Percentiles rank a stretch among this genome's conserved stretches.
phyloP scores from a whole-genome alignment of 2,888 invertebrate species.

The Philonicus albiceps region DNA sequence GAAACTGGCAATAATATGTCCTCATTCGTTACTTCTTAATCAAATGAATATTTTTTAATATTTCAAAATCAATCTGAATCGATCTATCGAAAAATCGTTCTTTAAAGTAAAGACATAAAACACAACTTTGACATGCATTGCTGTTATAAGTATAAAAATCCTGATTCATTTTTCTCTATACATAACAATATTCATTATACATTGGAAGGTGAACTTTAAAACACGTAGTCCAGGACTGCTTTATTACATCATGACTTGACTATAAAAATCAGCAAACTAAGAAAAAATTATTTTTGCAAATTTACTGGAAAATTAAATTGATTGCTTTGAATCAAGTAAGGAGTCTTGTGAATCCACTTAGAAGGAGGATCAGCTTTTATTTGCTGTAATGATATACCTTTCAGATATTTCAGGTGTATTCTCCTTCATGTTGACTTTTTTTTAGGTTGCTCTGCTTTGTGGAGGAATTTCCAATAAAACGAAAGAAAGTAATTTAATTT shows the following conservation, averaged over 20 bases:
- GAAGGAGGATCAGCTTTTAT: neutral
- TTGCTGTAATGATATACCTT: neutral
- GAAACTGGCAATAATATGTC: no score
- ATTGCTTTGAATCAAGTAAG: neutral
- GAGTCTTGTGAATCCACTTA: neutral
- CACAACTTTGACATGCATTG: no score
- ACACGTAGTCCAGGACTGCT: neutral
- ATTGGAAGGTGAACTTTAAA: neutral
- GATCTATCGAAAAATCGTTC: no score
- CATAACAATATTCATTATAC: neutral
- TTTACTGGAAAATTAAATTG: conserved; percentile 35
- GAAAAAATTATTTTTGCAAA: conserved; percentile 9
- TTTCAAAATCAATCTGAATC: no score
- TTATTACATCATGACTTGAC: neutral
- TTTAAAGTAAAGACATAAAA: no score
- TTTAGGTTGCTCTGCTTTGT: neutral
- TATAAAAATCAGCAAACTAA: neutral
- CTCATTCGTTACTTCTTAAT: no score
- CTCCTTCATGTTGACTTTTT: neutral
- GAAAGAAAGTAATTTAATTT: conserved; percentile 28
- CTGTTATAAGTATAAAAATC: no score
- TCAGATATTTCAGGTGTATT: neutral
- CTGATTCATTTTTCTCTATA: neutral
- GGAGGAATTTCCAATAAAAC: conserved; percentile 19
- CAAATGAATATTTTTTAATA: no score